Evolutionary conservation across 1,140 invertebrate genomes (phyloP).

Genomic region (Glossosoma conforme): DNA sequence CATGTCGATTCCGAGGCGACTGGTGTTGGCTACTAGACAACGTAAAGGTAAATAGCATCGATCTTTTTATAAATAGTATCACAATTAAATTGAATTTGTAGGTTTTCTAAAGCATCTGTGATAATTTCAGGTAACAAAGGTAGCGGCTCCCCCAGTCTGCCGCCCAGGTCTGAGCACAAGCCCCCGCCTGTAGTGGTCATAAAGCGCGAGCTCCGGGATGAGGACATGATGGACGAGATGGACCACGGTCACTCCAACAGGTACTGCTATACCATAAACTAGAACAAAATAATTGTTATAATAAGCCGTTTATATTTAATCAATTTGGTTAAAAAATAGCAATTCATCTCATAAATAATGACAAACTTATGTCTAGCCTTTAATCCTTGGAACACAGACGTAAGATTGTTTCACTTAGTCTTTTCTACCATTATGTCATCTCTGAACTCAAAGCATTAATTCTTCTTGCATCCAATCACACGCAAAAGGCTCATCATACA

Average conservation of each 20-base stretch:
- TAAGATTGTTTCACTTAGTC: too few species aligned
- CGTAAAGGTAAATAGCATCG: constrained; percentile 52
- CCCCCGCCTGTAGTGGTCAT: constrained; percentile 90
- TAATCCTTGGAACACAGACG: too few species aligned
- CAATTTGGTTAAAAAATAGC: constrained; percentile 12
- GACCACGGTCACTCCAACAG: constrained; percentile 50
- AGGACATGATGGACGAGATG: constrained; percentile 61
- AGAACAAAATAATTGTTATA: too few species aligned
- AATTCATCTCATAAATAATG: too few species aligned
- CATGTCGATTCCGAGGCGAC: constrained; percentile 95
- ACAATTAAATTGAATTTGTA: background rate
- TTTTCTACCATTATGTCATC: too few species aligned
- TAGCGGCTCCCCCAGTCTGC: constrained; percentile 60
- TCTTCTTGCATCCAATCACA: too few species aligned
- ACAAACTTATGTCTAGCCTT: too few species aligned
- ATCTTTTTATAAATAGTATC: background rate
- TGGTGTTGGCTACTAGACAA: constrained; percentile 88
- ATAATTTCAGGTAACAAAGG: constrained; percentile 53
- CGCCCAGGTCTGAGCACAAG: constrained; percentile 72
- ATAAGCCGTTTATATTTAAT: constrained; percentile 36
- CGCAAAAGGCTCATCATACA: too few species aligned
- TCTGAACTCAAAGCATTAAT: too few species aligned
- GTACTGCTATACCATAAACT: too few species aligned
- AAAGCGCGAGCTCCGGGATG: constrained; percentile 84
- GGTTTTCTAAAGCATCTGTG: background rate